Conservation (phyloP, 2,888 invertebrate genomes). For the Phymatocera aterrima region DNA sequence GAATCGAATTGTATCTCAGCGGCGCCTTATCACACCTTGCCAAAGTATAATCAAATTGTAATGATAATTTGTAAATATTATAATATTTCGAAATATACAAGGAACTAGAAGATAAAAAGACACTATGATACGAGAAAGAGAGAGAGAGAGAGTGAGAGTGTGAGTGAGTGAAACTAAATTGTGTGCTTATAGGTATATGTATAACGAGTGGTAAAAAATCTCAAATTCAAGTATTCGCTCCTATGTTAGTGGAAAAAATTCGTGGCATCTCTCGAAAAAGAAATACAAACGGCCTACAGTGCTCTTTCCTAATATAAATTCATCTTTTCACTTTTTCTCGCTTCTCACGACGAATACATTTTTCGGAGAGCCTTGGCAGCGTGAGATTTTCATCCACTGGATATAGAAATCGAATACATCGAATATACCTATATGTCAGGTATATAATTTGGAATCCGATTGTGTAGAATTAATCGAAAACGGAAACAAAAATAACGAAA, state of each 20-base stretch:
- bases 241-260: no score
- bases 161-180: neutral
- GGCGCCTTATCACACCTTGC: slow-evolving; percentile 3
- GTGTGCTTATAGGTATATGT: no score
- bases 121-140: neutral
- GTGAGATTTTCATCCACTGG: neutral
- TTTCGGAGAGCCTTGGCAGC: no score
- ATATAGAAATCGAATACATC: neutral
- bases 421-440: neutral
- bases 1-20: slow-evolving; percentile 7
- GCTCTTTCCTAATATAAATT: no score
- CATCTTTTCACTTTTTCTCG: neutral
- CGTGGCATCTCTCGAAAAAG: no score
- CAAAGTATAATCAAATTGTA: slow-evolving; percentile 41
- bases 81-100: slow-evolving; percentile 44
- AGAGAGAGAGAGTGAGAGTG: neutral
- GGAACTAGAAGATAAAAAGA: slow-evolving; percentile 32
- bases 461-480: slow-evolving; percentile 12
- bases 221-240: no score
- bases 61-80: slow-evolving; percentile 44
- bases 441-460: slow-evolving; percentile 25
- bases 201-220: slow-evolving; percentile 30
- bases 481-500: no score
- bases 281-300: no score
- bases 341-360: neutral